Base-by-base conservation (phyloP, 2,888 invertebrate species). In the Hemicrepidius hirtus region DNA sequence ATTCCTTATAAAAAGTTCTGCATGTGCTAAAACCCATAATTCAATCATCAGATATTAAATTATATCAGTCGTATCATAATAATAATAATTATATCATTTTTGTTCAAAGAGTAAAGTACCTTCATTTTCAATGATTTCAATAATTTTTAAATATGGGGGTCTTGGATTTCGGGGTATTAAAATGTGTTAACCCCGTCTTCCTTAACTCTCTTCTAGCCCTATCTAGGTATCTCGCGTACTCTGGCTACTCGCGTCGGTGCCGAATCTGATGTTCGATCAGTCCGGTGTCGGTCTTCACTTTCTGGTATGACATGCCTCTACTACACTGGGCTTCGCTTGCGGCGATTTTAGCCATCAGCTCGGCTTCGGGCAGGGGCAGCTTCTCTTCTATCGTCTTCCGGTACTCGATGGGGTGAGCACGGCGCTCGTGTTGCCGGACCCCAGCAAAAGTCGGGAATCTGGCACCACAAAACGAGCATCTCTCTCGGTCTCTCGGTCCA, bases 401-500 rank as follows among this genome's bases (percentile, higher is more conserved):
- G 24, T 50, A 50, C 50, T 50, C 21, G 1, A 16, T 21, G 9
- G 21, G 20, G 10, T 50, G 24, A 13, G 9, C 1, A 3, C 50
- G 50, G 50, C 28, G 24, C 10, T 50, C 50, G 24, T 50, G 50
- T 10, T 50, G 50, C 24, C 50, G 21, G 12, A 21, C 21, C 9
- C 21, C 24, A 3, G 50, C 12, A 13, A 50, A 50, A 21, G 50
- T 12, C 1, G 7, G 5, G 13, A 50, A 21, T 7, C 24, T 12
- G 1, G 1, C 12, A 5, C n/a, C 40, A 41, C 71, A 72, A n/a
- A 65, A 66, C 10, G 32, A 49, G 13, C 74, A 75, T n/a, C 46
- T 68, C 9, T 18, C 41, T 0, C 65, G 21, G 49, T 75, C 66
- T 10, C 74, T 35, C 7, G 68, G 50, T 20, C 71, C 74, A 41